Conservation (phyloP, 2,113 vertebrate genomes). For the Syngnathus typhle region DNA sequence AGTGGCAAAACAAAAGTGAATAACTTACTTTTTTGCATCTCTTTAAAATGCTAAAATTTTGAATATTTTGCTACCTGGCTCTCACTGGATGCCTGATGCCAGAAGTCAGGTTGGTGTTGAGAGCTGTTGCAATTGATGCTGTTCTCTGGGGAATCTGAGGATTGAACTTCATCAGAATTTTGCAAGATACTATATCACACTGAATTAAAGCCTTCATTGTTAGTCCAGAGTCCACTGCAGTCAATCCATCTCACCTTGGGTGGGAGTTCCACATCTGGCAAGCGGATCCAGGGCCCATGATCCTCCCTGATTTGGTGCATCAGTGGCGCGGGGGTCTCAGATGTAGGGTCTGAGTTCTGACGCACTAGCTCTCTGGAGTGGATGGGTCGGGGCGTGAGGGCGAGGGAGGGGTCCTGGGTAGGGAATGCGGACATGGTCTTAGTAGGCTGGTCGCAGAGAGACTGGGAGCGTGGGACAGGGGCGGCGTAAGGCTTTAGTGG, state of each 20-base stretch:
- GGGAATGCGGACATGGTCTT: conserved; percentile 86
- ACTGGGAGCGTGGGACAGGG: conserved; percentile 87
- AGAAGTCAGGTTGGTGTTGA: conserved; percentile 81
- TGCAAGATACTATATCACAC: not conserved
- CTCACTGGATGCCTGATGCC: conserved; percentile 78
- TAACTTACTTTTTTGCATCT: no score
- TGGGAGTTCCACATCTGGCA: conserved; percentile 78
- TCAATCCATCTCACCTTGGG: conserved; percentile 73
- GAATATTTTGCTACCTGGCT: conserved; percentile 73
- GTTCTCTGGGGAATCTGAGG: conserved; percentile 85
- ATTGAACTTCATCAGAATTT: not conserved
- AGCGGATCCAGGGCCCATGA: conserved; percentile 79
- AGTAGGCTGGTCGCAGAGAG: conserved; percentile 88
- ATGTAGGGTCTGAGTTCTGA: conserved; percentile 89
- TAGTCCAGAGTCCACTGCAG: not conserved
- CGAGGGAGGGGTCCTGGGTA: conserved; percentile 77
- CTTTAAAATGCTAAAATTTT: no score
- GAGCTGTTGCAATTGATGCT: conserved; percentile 84
- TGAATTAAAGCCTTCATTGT: not conserved
- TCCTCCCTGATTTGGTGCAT: conserved; percentile 67
- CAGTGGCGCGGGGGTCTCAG: conserved; percentile 79
- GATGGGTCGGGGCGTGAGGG: conserved; percentile 65
- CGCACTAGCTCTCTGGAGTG: conserved; percentile 80
- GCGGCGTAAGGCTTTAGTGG: conserved; percentile 87
- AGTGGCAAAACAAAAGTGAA: no score